Evolutionary conservation across 1,140 invertebrate species (phyloP).

Genomic region (Triops longicaudatus): DNA sequence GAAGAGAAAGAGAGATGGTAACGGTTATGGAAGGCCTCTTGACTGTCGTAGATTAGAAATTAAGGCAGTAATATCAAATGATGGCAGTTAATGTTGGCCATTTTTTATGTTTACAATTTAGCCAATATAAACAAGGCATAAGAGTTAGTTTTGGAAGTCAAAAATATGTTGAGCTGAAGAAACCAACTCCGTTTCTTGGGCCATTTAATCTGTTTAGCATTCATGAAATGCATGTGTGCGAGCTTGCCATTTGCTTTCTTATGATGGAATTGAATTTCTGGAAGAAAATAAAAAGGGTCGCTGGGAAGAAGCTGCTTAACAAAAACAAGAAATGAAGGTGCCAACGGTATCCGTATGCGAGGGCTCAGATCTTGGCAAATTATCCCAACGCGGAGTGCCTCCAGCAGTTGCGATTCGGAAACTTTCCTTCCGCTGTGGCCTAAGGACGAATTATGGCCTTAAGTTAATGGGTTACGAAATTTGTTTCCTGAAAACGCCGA

Average conservation of each 20-base stretch:
- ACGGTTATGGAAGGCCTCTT: background rate
- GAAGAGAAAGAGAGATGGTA: background rate
- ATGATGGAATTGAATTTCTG: background rate
- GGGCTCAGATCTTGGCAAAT: too few relatives aligned
- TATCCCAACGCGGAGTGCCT: too few relatives aligned
- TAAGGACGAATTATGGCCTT: too few relatives aligned
- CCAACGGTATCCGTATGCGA: too few relatives aligned
- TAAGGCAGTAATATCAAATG: background rate
- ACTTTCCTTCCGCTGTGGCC: too few relatives aligned
- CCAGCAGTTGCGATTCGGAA: too few relatives aligned
- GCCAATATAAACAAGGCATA: background rate
- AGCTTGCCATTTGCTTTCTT: background rate
- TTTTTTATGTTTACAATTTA: background rate
- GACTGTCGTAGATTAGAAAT: background rate
- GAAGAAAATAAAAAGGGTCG: background rate
- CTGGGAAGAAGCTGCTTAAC: background rate
- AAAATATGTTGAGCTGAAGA: background rate
- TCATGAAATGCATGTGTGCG: background rate
- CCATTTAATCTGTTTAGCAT: conserved; percentile 9
- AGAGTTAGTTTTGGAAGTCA: background rate
- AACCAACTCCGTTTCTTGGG: background rate
- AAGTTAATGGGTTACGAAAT: too few relatives aligned
- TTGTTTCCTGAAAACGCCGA: too few relatives aligned
- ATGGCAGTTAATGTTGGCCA: background rate
- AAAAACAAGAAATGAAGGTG: too few relatives aligned